Evolutionary conservation across 1,140 invertebrate genomes (phyloP), one percentile per base, ranked within the genome.

Genomic region (Pogonognathellus flavescens): DNA sequence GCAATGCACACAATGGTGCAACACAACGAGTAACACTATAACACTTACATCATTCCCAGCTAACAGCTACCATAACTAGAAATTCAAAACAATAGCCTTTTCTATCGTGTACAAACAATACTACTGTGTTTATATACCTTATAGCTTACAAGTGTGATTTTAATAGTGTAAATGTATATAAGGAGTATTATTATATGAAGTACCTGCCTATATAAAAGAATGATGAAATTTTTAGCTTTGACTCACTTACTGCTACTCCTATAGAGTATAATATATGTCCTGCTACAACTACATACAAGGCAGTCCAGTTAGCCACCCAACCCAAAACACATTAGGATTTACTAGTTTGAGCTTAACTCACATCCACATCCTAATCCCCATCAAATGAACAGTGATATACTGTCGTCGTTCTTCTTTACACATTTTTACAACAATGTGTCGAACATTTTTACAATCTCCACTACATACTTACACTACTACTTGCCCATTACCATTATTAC

Each of bases 401-500:
- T 76, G 70, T 76, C 41, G 25, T 31, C 25, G 16, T 76, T 50
- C 31, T 9, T 49, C 70, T 76, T 76, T 76, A 76, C 49, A 76
- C 70, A 76, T 14, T 41, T 76, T 76, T 50, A 76, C 70, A 76
- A 76, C 70, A 76, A 76, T 76, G 70, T 76, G 70, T 76, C 70
- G 70, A 76, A 76, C 70, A 76, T 76, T 76, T 76, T 76, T 66
- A 66, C 62, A 22, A 66, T 66, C 62, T 31, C 31, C 31, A 66
- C 62, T 66, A 66, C 62, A 25, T 25, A 66, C 62, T 66, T 66
- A 66, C 31, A 41, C 31, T 41, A 66, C 62, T 66, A 14, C 22
- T 20, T 66, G 25, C 20, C 62, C 62, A 66, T 66, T 66, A 66
- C 62, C 62, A 66, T 66, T 66, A 66, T 20, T 13, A 66, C 20